Conservation (phyloP, 2,888 invertebrate genomes). For the Cheilosia urbana region DNA sequence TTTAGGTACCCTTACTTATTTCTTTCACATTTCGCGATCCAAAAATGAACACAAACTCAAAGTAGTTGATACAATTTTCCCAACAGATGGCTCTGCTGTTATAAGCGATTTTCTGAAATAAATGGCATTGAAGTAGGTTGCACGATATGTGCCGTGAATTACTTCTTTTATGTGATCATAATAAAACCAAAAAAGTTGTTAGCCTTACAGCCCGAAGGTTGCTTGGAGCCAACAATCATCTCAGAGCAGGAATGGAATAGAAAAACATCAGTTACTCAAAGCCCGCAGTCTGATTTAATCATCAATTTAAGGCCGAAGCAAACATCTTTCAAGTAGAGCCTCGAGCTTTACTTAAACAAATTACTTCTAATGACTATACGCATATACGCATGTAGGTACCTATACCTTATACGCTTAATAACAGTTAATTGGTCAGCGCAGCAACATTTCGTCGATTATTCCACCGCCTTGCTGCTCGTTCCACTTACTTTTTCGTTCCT, state of each 20-base stretch:
- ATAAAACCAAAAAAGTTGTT: too few relatives aligned
- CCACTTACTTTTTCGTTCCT: background rate
- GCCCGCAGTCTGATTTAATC: background rate
- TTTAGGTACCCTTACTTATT: too few relatives aligned
- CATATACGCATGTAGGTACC: background rate
- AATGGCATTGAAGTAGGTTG: too few relatives aligned
- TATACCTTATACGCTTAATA: background rate
- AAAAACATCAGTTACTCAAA: background rate
- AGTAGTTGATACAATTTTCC: too few relatives aligned
- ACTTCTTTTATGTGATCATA: too few relatives aligned
- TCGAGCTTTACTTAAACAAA: background rate
- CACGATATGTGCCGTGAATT: too few relatives aligned
- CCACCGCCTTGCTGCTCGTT: background rate
- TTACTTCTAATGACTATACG: constrained; percentile 9
- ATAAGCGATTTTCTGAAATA: too few relatives aligned
- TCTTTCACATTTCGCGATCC: too few relatives aligned
- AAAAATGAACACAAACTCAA: too few relatives aligned
- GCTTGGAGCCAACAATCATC: too few relatives aligned
- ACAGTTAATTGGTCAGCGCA: constrained; percentile 15
- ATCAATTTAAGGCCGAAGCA: background rate
- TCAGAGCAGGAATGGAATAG: background rate
- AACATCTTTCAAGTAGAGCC: background rate
- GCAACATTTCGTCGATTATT: background rate
- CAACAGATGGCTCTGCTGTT: too few relatives aligned
- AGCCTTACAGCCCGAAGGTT: too few relatives aligned